Conservation (phyloP, 23 tunicate species). For the Oikopleura dioica region DNA sequence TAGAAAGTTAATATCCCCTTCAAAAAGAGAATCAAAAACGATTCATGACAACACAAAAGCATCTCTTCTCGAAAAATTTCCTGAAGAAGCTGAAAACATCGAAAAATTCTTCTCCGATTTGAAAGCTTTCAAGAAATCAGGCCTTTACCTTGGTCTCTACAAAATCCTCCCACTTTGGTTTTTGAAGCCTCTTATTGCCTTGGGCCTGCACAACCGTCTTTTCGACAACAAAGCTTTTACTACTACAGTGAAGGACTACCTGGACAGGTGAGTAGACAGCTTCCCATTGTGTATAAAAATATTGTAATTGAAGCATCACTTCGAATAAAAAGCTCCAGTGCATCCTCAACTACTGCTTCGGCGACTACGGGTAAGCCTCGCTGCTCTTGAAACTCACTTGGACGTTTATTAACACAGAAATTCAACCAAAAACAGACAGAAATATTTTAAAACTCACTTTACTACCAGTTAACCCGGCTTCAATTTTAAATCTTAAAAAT, state of each 20-base stretch:
- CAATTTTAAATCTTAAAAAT: background rate
- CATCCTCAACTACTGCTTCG: background rate
- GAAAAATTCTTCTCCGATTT: background rate
- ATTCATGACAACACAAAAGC: background rate
- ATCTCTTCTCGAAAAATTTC: background rate
- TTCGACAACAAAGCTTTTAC: background rate
- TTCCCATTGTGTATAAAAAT: no score
- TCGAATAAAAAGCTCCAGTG: background rate
- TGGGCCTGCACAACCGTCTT: background rate
- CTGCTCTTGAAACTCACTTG: background rate
- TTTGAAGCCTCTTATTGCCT: background rate
- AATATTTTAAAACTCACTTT: no score
- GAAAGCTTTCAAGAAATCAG: background rate
- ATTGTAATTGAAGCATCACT: no score
- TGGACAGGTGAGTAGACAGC: no score
- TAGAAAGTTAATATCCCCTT: no score
- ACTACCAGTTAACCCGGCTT: no score
- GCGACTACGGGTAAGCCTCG: background rate
- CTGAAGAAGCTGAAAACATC: background rate
- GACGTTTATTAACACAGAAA: background rate
- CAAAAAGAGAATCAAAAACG: no score
- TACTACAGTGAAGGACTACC: background rate
- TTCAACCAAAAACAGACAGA: background rate
- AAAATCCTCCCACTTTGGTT: background rate
- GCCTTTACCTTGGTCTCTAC: background rate